Evolutionary conservation across 2,888 invertebrate species (phyloP).

Genomic region (Xanthia togata): DNA sequence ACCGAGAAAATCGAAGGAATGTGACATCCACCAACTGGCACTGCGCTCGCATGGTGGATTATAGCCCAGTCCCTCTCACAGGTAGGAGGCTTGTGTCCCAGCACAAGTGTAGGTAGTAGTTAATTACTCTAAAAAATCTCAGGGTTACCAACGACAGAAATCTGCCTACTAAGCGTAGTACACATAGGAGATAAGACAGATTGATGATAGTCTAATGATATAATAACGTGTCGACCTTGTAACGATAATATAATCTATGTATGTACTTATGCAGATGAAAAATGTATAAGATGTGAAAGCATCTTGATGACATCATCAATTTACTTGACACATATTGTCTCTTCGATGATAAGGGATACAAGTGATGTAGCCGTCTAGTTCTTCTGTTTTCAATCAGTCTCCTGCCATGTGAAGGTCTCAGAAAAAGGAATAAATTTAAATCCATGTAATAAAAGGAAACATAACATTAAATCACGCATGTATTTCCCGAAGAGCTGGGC

Average conservation of each 20-base stretch:
- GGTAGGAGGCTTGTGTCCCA: too few relatives aligned
- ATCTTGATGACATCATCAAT: slow-evolving; percentile 26
- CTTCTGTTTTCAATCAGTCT: background rate
- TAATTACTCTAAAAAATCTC: slow-evolving; percentile 3
- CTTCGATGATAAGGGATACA: slow-evolving; percentile 1
- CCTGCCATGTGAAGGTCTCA: background rate
- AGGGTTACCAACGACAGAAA: slow-evolving; percentile 17
- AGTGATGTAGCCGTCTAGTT: background rate
- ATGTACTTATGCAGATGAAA: slow-evolving; percentile 26
- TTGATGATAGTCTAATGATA: slow-evolving; percentile 57
- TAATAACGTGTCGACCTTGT: slow-evolving; percentile 39
- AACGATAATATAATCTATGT: slow-evolving; percentile 15
- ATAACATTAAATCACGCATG: background rate
- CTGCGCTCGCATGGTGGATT: too few relatives aligned
- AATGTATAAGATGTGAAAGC: slow-evolving; percentile 25
- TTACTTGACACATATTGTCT: slow-evolving; percentile 3
- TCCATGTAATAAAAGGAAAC: background rate
- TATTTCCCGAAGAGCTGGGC: too few relatives aligned
- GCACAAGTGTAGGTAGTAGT: background rate
- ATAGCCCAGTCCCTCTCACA: too few relatives aligned
- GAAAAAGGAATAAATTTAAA: background rate
- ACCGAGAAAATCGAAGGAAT: background rate
- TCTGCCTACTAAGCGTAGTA: slow-evolving; percentile 19
- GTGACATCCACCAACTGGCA: background rate
- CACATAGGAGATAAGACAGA: slow-evolving; percentile 48